These are phyloP conservation scores for Leptopilina myrica DNA, from an alignment of 2,888 invertebrate genomes.

Conservation along the genomic window DNA sequence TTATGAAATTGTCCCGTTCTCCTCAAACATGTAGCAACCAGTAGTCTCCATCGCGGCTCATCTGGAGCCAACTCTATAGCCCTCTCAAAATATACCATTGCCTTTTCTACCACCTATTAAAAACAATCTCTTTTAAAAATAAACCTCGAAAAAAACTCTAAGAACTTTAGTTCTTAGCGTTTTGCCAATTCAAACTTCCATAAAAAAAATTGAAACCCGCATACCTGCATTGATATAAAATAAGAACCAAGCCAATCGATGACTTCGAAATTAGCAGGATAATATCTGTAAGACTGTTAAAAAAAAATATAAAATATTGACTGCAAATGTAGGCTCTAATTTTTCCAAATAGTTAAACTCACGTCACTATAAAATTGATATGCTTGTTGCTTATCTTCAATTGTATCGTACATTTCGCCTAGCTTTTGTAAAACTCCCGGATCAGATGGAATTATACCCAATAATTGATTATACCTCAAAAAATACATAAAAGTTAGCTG, in stretches of 20 bases:
- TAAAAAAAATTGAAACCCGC: background rate
- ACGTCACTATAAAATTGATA: conserved; percentile 90
- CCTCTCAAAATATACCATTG: conserved; percentile 88
- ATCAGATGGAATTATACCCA: conserved; percentile 92
- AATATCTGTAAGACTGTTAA: conserved; percentile 72
- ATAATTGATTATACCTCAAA: conserved; percentile 84
- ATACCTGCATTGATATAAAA: conserved; percentile 88
- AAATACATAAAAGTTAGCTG: background rate
- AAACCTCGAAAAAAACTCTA: background rate
- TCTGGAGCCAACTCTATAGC: conserved; percentile 79
- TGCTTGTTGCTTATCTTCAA: conserved; percentile 94
- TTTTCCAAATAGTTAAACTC: conserved; percentile 62
- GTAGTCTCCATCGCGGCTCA: conserved; percentile 90
- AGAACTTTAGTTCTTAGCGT: background rate
- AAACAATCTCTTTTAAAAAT: conserved; percentile 27
- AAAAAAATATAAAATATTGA: conserved; percentile 36
- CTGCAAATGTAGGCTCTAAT: conserved; percentile 24
- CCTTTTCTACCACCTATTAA: conserved; percentile 86
- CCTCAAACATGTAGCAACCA: conserved; percentile 90
- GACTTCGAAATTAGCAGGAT: conserved; percentile 79
- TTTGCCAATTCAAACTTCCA: conserved; percentile 1
- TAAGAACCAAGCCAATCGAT: conserved; percentile 94
- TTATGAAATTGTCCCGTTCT: conserved; percentile 90
- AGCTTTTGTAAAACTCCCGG: conserved; percentile 92
- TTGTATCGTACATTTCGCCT: conserved; percentile 92